Evolutionary conservation across 2,797 vertebrate genomes (phyloP).

Genomic region (Chaenodraco wilsoni): DNA sequence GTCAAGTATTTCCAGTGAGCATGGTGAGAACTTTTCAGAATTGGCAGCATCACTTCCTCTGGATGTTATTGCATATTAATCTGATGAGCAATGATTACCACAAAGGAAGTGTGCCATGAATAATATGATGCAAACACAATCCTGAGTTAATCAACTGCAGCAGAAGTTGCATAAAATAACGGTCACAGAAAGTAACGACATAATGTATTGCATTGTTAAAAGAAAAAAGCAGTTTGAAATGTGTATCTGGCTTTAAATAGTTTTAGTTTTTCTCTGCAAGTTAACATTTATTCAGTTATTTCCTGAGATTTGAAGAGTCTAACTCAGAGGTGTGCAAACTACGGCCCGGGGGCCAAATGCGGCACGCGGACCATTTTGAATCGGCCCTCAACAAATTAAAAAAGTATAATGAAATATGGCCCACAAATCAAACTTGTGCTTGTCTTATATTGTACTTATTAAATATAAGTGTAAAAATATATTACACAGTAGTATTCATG

Average conservation of each 20-base stretch:
- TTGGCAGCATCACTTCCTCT: constrained; percentile 21
- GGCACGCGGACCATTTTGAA: no score
- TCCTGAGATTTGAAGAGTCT: not conserved
- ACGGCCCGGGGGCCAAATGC: no score
- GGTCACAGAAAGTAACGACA: not conserved
- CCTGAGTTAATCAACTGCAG: constrained; percentile 5
- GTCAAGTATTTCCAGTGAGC: no score
- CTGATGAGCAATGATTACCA: constrained; percentile 23
- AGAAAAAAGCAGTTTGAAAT: not conserved
- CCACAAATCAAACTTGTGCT: no score
- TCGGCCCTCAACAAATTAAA: no score
- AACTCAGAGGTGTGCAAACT: no score
- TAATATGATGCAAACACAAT: not conserved
- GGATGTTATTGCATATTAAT: not conserved
- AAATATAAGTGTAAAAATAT: no score
- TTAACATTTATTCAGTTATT: not conserved
- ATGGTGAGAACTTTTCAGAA: not conserved
- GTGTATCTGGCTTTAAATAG: not conserved
- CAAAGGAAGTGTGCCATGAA: constrained; percentile 31
- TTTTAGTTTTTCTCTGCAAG: no score
- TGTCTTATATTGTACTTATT: no score
- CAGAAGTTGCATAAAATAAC: constrained; percentile 8
- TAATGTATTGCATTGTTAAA: not conserved
- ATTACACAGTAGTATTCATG: no score
- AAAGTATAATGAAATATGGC: no score